Evolutionary conservation across 2,113 vertebrate species (phyloP).

Genomic region (Condylura cristata): DNA sequence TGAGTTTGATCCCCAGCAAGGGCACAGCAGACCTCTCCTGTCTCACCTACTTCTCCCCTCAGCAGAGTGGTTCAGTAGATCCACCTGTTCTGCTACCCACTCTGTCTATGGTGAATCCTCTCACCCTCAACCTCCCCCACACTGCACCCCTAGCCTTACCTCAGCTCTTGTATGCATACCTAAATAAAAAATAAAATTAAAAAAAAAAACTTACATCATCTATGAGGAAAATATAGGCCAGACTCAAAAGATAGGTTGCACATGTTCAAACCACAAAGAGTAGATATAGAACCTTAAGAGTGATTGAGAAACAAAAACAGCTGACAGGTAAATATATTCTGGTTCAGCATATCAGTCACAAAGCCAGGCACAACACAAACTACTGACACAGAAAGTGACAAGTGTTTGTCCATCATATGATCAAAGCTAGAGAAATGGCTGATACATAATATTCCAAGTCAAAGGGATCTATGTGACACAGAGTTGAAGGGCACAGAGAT

Average conservation of each 20-base stretch:
- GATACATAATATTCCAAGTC: conserved; percentile 36
- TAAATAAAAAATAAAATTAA: too few relatives aligned
- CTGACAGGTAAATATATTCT: conserved; percentile 60
- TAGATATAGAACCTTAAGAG: neutral
- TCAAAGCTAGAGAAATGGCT: conserved; percentile 62
- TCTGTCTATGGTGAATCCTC: too few relatives aligned
- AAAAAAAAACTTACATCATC: neutral
- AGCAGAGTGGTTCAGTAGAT: too few relatives aligned
- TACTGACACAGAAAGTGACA: conserved; percentile 64
- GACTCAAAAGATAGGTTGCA: neutral
- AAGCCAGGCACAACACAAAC: conserved; percentile 42
- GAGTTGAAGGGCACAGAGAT: conserved; percentile 44
- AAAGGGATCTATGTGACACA: conserved; percentile 3
- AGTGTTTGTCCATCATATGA: conserved; percentile 54
- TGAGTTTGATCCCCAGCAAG: too few relatives aligned
- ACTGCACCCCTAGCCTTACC: too few relatives aligned
- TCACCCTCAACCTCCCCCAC: too few relatives aligned
- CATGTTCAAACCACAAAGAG: conserved; percentile 19
- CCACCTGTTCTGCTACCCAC: too few relatives aligned
- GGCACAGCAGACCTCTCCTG: too few relatives aligned
- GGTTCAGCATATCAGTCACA: conserved; percentile 45
- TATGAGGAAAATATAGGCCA: conserved; percentile 17
- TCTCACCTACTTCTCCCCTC: too few relatives aligned
- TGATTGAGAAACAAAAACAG: conserved; percentile 63
- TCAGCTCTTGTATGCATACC: too few relatives aligned